phyloP scores from a whole-genome alignment of 2,797 vertebrate genomes.

The Morus bassanus region DNA sequence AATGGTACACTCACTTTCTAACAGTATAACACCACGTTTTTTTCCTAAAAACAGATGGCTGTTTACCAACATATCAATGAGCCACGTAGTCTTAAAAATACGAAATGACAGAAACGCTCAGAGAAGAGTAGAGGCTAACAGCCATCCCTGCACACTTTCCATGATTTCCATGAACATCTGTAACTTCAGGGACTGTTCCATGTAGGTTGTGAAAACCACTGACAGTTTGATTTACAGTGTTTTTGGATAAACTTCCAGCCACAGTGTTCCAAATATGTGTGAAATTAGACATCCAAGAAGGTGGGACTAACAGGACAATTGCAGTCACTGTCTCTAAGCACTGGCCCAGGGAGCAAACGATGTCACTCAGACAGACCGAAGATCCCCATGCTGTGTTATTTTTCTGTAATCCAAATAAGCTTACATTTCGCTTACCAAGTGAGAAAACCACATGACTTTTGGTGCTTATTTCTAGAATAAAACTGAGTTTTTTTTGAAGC shows the following conservation, averaged over 20 bases:
- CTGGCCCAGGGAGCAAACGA: background rate
- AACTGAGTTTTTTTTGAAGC: background rate
- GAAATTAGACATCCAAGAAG: background rate
- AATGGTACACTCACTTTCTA: background rate
- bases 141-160: too few species aligned
- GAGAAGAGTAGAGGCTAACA: background rate
- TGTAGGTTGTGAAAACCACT: background rate
- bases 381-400: background rate
- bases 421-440: background rate
- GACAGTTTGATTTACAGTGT: background rate
- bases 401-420: background rate
- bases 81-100: background rate
- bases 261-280: background rate
- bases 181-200: too few species aligned
- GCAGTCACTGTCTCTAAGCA: background rate
- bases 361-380: background rate
- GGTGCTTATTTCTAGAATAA: background rate
- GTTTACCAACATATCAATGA: background rate
- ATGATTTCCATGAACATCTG: background rate
- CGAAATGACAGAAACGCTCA: background rate
- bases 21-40: background rate
- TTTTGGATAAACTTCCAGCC: background rate
- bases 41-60: background rate
- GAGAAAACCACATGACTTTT: background rate
- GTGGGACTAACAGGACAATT: fast-evolving